These are phyloP conservation scores for Petroica traversi DNA, from an alignment of 2,113 vertebrate genomes.

Conservation along the genomic window DNA sequence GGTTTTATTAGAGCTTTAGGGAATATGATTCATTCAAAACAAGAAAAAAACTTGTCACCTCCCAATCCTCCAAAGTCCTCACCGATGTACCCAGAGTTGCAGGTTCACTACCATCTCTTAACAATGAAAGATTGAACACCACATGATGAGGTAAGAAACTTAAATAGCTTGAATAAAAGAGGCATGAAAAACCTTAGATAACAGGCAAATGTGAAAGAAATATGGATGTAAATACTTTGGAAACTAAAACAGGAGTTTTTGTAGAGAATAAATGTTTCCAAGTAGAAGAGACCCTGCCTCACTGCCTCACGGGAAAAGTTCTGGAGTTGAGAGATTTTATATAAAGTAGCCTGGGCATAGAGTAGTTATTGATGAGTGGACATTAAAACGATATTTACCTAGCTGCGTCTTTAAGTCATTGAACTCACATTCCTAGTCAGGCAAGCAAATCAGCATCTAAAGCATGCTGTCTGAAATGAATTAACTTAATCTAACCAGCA, in stretches of 20 bases:
- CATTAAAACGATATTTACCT: neutral
- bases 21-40: neutral
- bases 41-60: neutral
- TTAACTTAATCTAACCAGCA: neutral
- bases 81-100: neutral
- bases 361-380: neutral
- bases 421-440: neutral
- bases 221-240: neutral
- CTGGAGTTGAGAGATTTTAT: neutral
- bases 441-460: neutral
- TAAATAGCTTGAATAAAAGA: neutral
- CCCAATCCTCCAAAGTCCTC: neutral
- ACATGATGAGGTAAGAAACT: neutral
- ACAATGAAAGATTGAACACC: neutral
- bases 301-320: neutral
- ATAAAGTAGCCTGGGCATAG: neutral
- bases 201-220: neutral
- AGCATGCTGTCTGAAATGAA: neutral
- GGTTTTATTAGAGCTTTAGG: neutral
- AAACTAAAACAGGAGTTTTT: neutral
- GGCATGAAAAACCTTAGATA: neutral
- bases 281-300: neutral
- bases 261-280: neutral
- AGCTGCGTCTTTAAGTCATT: neutral
- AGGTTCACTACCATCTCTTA: neutral